Conservation (phyloP, 2,888 invertebrate species). For the Hydrotaea cyrtoneurina region DNA sequence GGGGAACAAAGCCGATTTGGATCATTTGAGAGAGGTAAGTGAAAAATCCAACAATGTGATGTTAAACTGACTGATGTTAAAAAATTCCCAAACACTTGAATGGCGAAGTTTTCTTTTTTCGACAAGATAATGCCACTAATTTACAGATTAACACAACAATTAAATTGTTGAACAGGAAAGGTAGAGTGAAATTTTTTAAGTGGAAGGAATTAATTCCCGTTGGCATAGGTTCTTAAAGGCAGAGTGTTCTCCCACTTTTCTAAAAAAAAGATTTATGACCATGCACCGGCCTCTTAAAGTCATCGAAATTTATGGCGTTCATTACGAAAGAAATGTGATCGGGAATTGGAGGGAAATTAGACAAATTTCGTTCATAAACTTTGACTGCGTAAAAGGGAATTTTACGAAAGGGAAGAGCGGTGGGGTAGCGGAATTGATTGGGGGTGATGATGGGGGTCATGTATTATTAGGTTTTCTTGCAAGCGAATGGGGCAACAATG, state of each 20-base stretch:
- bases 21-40: slow-evolving; percentile 88
- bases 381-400: not conserved
- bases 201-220: not conserved
- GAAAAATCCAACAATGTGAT: not conserved
- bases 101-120: not conserved
- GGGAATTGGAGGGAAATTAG: slow-evolving; percentile 10
- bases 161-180: not conserved
- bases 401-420: not conserved
- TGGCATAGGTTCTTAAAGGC: not conserved
- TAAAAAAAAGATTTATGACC: not conserved
- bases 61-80: not conserved
- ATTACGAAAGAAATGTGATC: slow-evolving; percentile 34
- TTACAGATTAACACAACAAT: slow-evolving; percentile 39
- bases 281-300: slow-evolving; percentile 18
- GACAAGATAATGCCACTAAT: not conserved
- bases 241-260: not conserved
- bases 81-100: not conserved
- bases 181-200: not conserved
- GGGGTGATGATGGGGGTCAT: not conserved
- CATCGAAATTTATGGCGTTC: not conserved
- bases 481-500: not conserved
- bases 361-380: slow-evolving; percentile 35
- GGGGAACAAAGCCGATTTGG: slow-evolving; percentile 90
- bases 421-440: not conserved
- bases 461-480: not conserved